phyloP scores from a whole-genome alignment of 2,888 invertebrate species.

The Odontocerum albicorne region DNA sequence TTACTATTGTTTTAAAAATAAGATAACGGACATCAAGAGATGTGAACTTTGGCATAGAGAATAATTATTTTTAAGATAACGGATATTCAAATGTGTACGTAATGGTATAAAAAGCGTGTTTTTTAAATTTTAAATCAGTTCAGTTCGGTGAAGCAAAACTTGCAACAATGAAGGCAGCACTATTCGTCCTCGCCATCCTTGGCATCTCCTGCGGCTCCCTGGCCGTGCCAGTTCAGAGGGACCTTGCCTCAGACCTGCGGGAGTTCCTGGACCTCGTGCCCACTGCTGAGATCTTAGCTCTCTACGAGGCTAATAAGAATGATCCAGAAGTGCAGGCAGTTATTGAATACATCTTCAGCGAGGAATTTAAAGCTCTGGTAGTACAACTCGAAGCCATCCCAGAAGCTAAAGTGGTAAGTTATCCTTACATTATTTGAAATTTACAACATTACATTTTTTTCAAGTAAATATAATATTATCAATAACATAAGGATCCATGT shows the following conservation, averaged over 20 bases:
- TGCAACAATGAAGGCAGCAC: slow-evolving; percentile 9
- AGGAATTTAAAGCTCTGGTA: background rate
- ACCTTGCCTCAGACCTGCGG: slow-evolving; percentile 2
- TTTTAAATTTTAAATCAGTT: too few species aligned
- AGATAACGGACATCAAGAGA: too few species aligned
- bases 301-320: background rate
- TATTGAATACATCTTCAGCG: slow-evolving; percentile 12
- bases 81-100: too few species aligned
- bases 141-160: too few species aligned
- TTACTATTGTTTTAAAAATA: too few species aligned
- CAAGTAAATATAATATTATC: too few species aligned
- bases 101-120: too few species aligned
- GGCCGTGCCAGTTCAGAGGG: background rate
- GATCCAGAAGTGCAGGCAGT: slow-evolving; percentile 9
- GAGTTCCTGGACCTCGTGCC: slow-evolving; percentile 13
- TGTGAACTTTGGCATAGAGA: too few species aligned
- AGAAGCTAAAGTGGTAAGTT: slow-evolving; percentile 6
- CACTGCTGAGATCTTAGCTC: background rate
- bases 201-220: background rate
- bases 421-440: too few species aligned
- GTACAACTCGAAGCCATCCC: slow-evolving; percentile 3
- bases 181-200: slow-evolving; percentile 3
- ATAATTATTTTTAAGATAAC: too few species aligned
- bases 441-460: too few species aligned
- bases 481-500: too few species aligned